phyloP scores from a whole-genome alignment of 2,113 vertebrate species.

The Archilochus colubris region DNA sequence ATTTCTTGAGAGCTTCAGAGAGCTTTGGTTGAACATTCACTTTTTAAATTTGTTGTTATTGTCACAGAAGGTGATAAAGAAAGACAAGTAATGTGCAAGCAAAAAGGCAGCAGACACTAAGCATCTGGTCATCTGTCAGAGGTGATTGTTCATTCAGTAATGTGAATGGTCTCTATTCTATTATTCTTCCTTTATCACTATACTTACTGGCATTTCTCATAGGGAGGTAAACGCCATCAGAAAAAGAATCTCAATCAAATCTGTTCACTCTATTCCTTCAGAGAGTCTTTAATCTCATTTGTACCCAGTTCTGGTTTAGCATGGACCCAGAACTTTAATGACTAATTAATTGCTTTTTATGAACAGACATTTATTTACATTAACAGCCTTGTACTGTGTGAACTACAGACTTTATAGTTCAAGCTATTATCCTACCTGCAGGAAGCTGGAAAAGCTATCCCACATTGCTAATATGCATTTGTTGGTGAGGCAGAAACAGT shows the following conservation, averaged over 20 bases:
- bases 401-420: neutral
- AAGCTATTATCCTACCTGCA: neutral
- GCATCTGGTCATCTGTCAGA: neutral
- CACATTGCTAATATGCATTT: neutral
- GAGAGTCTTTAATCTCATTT: neutral
- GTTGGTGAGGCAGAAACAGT: neutral
- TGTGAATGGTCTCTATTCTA: neutral
- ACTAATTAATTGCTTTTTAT: neutral
- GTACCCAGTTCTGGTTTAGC: neutral
- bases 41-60: neutral
- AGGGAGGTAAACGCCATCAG: neutral
- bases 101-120: neutral
- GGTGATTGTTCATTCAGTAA: neutral
- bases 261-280: neutral
- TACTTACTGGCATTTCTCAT: neutral
- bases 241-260: neutral
- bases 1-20: neutral
- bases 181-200: neutral
- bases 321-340: neutral
- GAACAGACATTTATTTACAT: neutral
- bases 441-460: neutral
- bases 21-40: neutral
- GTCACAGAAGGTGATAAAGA: neutral
- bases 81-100: neutral
- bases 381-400: neutral